phyloP scores from a whole-genome alignment of 2,113 vertebrate species.

The Acinonyx jubatus region DNA sequence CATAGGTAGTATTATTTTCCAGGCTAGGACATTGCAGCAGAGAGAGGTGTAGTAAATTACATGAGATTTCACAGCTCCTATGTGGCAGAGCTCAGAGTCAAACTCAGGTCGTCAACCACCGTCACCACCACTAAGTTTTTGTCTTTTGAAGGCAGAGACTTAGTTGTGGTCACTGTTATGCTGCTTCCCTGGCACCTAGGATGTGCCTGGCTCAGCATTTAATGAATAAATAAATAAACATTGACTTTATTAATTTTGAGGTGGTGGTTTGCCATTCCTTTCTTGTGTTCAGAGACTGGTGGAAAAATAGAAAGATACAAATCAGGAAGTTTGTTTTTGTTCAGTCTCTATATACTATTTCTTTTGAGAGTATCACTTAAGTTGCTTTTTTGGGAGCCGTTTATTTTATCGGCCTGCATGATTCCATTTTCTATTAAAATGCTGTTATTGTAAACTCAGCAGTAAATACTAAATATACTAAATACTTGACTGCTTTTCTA shows the following conservation, averaged over 20 bases:
- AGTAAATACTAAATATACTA: slow-evolving; percentile 68
- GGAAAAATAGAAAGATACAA: background rate
- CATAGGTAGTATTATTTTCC: background rate
- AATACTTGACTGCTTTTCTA: slow-evolving; percentile 70
- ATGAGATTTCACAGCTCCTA: background rate
- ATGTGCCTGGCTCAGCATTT: background rate
- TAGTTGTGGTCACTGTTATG: background rate
- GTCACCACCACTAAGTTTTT: background rate
- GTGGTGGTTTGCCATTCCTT: background rate
- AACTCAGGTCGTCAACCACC: background rate
- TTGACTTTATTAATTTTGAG: background rate
- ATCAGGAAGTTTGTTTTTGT: background rate
- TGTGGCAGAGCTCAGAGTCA: background rate
- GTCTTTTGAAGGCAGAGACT: background rate
- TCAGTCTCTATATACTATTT: background rate
- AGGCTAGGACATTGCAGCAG: background rate
- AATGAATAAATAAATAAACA: background rate
- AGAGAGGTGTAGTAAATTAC: background rate
- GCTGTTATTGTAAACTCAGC: slow-evolving; percentile 69
- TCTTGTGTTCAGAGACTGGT: background rate
- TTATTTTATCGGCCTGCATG: slow-evolving; percentile 42
- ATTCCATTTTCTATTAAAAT: slow-evolving; percentile 70
- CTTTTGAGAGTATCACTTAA: background rate
- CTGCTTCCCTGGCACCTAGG: background rate
- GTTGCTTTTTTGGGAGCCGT: background rate